Percentiles rank a stretch among this genome's conserved stretches.
These are phyloP conservation scores for Willowsia nigromaculata DNA, from an alignment of 2,888 invertebrate species.

Conservation along the genomic window DNA sequence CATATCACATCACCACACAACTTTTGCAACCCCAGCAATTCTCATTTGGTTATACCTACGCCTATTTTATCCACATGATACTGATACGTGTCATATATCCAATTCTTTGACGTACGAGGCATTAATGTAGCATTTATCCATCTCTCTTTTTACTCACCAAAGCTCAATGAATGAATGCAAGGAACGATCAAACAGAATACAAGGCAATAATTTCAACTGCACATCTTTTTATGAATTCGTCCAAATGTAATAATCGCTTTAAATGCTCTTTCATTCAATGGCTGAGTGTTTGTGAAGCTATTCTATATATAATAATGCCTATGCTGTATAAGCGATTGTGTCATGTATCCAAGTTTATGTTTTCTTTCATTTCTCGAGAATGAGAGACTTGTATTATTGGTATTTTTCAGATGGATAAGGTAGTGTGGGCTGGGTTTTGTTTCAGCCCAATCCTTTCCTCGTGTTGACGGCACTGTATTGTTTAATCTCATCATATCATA, in stretches of 20 bases:
- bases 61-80: background rate
- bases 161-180: background rate
- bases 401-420: conserved; percentile 5
- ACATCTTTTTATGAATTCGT: background rate
- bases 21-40: conserved; percentile 32
- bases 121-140: background rate
- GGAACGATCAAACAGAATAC: background rate
- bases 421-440: background rate
- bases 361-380: background rate
- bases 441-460: background rate
- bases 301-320: background rate
- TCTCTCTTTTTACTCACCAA: background rate
- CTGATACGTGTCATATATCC: background rate
- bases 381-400: background rate
- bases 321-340: background rate
- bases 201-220: background rate
- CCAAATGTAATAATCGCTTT: background rate
- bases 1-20: background rate
- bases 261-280: background rate
- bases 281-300: background rate
- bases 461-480: background rate
- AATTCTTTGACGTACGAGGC: background rate
- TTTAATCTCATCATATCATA: conserved; percentile 19
- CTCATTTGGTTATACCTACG: conserved; percentile 6
- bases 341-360: background rate